Base-by-base conservation (phyloP, 2,797 vertebrate species). In the Oryzias sinensis region DNA sequence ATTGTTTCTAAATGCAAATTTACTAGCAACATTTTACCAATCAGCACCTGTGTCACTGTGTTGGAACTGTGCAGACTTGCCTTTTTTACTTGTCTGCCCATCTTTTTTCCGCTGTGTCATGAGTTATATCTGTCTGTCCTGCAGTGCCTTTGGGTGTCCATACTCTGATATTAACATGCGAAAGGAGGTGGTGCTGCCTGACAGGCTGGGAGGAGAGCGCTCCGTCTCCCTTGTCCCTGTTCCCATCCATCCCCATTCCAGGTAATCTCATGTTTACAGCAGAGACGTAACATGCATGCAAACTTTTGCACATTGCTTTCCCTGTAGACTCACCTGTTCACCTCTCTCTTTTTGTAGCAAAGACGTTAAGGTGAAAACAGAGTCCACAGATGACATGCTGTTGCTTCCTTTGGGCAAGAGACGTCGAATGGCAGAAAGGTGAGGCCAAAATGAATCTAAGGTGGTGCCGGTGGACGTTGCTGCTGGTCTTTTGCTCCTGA, bases 141-240 rank as follows among this genome's bases (percentile, higher is more conserved):
- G 24, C 77, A 93, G 93, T 86, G 90, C 92, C 81, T 93, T 93
- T 13, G 90, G 93, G 54, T 94, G 92, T 80, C 93, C 90, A 0
- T 93, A 93, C 68, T 94, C 91, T 0, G 93, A 93, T 42, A 91
- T 89, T 44, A 94, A 93, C 68, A 74, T 93, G 84, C 89, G 89
- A 67, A 93, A 93, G 55, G 92, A 93, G 60, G 72, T 82, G 51
- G 68, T 80, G 2, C 83, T 92, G 56, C 90, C 89, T 1, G 90
- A 93, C 62, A 77, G 92, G 27, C 80, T 93, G 18, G 91, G 89
- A 42, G 89, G 86, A 48, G 91, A 91, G 64, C 74, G 83, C 56
- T 83, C 82, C 29, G 71, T 92, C 65, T 88, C 88, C 29, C 82
- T 91, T 0, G 80, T 92, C 53, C 90, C 91, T 5, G 84, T 91